Evolutionary conservation across 2,888 invertebrate genomes (phyloP).

Genomic region (Latheticus oryzae): DNA sequence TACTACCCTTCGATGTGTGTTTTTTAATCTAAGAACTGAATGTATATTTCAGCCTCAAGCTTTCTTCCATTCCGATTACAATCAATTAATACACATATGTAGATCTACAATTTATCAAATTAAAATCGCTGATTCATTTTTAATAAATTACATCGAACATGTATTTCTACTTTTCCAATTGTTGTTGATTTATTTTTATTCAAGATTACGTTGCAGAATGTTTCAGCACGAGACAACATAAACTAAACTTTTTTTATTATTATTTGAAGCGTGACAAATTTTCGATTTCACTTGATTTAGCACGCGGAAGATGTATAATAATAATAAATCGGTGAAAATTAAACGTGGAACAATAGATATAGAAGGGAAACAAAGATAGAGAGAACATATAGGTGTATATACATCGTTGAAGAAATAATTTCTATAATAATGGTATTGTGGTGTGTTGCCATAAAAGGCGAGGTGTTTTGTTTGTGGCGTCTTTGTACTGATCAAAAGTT

Average conservation of each 20-base stretch:
- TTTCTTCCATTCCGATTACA: constrained; percentile 32
- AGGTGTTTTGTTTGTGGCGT: constrained; percentile 55
- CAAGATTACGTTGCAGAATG: no score
- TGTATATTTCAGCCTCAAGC: no score
- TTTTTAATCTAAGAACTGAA: constrained; percentile 39
- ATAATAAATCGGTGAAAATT: constrained; percentile 20
- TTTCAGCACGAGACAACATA: no score
- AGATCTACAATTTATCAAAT: no score
- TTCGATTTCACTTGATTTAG: constrained; percentile 8
- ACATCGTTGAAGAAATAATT: constrained; percentile 46
- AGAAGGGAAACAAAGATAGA: constrained; percentile 47
- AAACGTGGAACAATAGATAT: constrained; percentile 44
- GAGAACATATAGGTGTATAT: constrained; percentile 11
- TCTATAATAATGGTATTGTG: constrained; percentile 45
- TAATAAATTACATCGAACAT: no score
- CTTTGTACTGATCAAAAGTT: constrained; percentile 63
- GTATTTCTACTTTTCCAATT: no score
- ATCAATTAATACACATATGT: constrained; percentile 37
- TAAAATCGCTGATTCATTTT: constrained; percentile 37
- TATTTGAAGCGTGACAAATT: constrained; percentile 14
- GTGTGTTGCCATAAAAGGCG: constrained; percentile 50
- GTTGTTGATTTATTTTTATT: no score
- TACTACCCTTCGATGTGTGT: constrained; percentile 31
- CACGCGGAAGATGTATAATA: constrained; percentile 15
- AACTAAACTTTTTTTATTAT: no score